Conservation (phyloP, 2,113 vertebrate genomes). For the Catharus bicknelli region DNA sequence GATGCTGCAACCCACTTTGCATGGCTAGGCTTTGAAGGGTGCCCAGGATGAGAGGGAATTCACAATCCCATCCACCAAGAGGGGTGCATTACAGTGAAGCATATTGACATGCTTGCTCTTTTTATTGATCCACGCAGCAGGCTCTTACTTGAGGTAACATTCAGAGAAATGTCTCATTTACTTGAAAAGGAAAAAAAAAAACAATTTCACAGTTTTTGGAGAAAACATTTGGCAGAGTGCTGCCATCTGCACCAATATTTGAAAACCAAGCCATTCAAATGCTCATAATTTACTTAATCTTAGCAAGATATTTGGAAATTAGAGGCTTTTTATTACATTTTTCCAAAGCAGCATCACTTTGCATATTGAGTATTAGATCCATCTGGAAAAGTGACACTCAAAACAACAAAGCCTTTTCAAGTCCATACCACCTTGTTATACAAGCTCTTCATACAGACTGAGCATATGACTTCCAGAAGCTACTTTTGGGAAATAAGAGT, state of each 20-base stretch:
- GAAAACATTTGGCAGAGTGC: conserved; percentile 23
- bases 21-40: background rate
- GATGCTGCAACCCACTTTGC: background rate
- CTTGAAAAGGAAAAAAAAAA: background rate
- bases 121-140: background rate
- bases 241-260: conserved; percentile 55
- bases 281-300: conserved; percentile 14
- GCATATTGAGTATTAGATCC: background rate
- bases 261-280: conserved; percentile 22
- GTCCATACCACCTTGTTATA: background rate
- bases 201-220: conserved; percentile 13
- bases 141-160: background rate
- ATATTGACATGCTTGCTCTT: conserved; percentile 30
- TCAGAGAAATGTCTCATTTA: conserved; percentile 20
- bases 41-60: background rate
- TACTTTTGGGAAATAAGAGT: background rate
- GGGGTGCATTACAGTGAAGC: background rate
- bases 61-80: background rate
- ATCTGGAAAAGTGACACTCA: conserved; percentile 20
- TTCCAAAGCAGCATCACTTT: background rate
- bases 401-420: background rate
- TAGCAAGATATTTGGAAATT: conserved; percentile 31
- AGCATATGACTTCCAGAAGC: background rate
- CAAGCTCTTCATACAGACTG: background rate
- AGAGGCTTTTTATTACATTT: conserved; percentile 6